Conservation (phyloP, 2,797 vertebrate species). For the Alexandromys oeconomus region DNA sequence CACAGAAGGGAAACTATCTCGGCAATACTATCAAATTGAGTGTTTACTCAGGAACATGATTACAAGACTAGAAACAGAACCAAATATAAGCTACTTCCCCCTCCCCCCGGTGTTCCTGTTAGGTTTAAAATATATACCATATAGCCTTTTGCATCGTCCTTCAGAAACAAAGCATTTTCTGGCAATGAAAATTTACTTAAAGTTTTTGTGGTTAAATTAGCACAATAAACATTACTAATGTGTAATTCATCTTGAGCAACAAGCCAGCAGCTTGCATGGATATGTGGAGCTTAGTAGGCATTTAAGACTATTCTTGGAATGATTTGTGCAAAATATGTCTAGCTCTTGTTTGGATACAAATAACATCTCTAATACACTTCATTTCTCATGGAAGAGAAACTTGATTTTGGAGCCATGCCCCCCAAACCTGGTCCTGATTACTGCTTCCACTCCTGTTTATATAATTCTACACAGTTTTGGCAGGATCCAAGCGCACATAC, state of each 20-base stretch:
- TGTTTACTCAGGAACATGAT: slow-evolving; percentile 17
- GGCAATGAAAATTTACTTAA: slow-evolving; percentile 67
- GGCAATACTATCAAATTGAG: neutral
- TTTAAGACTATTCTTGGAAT: slow-evolving; percentile 38
- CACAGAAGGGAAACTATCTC: slow-evolving; percentile 57
- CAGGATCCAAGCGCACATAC: slow-evolving; percentile 90
- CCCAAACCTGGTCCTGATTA: slow-evolving; percentile 86
- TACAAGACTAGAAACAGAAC: slow-evolving; percentile 50
- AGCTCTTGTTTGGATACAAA: slow-evolving; percentile 51
- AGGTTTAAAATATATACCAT: neutral
- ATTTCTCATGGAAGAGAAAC: slow-evolving; percentile 73
- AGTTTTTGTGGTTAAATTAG: slow-evolving; percentile 60
- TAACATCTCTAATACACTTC: slow-evolving; percentile 63
- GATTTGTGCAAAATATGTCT: slow-evolving; percentile 66
- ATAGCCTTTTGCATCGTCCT: slow-evolving; percentile 3
- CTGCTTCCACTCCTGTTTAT: slow-evolving; percentile 90
- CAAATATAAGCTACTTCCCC: neutral
- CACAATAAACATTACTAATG: slow-evolving; percentile 29
- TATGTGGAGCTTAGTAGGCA: slow-evolving; percentile 48
- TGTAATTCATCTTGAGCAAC: slow-evolving; percentile 10
- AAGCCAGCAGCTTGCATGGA: neutral
- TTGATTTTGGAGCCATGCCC: slow-evolving; percentile 79
- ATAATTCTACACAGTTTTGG: slow-evolving; percentile 90
- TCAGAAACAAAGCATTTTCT: slow-evolving; percentile 56
- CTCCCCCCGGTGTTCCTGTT: neutral